Evolutionary conservation across 37 sponge, comb jelly and placozoan species (phyloP).

Genomic region (Haliclona indistincta): DNA sequence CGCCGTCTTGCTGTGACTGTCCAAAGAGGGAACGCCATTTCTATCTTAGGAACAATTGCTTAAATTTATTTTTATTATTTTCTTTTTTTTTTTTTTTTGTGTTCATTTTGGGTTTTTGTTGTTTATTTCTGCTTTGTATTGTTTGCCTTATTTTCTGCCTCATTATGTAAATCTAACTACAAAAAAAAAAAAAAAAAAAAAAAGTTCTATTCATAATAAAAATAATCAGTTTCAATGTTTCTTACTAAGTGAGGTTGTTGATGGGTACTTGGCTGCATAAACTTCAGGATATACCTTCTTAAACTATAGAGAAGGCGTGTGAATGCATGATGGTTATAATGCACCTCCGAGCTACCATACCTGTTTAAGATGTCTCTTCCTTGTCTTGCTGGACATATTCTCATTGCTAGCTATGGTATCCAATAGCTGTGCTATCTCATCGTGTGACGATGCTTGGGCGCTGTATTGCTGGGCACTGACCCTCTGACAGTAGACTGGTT

Average conservation of each 20-base stretch:
- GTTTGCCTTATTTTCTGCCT: no score
- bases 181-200: no score
- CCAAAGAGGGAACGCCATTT: no score
- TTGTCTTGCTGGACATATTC: conserved; percentile 41
- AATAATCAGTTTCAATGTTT: no score
- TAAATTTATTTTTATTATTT: no score
- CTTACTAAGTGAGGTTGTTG: neutral
- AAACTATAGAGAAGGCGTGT: conserved; percentile 32
- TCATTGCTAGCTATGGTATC: conserved; percentile 40
- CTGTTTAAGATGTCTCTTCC: conserved; percentile 56
- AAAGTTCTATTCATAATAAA: no score
- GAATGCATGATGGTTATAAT: neutral
- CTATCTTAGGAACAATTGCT: no score
- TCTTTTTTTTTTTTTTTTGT: no score
- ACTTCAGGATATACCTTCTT: conserved; percentile 64
- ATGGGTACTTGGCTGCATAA: conserved; percentile 40
- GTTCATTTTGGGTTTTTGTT: no score
- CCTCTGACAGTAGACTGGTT: conserved; percentile 27
- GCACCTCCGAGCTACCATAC: conserved; percentile 4
- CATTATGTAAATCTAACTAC: no score
- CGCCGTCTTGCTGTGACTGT: no score
- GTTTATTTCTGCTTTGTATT: no score
- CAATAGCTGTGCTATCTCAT: conserved; percentile 31
- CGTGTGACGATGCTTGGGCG: conserved; percentile 14
- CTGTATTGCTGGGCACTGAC: conserved; percentile 48